Evolutionary conservation across 35 echinoderm and acorn worm genomes (phyloP).

Genomic region (Apostichopus japonicus): DNA sequence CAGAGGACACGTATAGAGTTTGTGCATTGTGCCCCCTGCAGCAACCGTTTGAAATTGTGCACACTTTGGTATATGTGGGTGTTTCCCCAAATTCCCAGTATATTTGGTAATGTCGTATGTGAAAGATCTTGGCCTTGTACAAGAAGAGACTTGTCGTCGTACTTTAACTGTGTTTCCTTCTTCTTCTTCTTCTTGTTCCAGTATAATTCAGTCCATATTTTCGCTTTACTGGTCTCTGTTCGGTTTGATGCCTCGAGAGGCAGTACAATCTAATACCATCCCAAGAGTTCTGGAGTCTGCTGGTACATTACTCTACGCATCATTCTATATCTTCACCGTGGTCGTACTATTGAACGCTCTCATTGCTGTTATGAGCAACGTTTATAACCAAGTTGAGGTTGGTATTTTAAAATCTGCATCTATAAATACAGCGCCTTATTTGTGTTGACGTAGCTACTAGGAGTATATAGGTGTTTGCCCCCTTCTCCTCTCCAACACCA

Average conservation of each 20-base stretch:
- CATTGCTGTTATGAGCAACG: conserved; percentile 86
- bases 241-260: conserved; percentile 58
- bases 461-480: neutral
- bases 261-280: conserved; percentile 51
- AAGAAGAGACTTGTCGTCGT: too few relatives aligned
- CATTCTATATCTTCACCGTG: conserved; percentile 69
- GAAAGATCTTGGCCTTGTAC: too few relatives aligned
- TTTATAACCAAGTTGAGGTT: conserved; percentile 78
- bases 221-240: conserved; percentile 82
- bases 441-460: too few relatives aligned
- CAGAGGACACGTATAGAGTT: too few relatives aligned
- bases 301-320: conserved; percentile 63
- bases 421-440: too few relatives aligned
- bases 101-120: too few relatives aligned
- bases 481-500: neutral
- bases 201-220: conserved; percentile 40
- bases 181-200: neutral
- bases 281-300: conserved; percentile 53
- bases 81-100: too few relatives aligned
- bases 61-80: too few relatives aligned
- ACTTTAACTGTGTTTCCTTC: too few relatives aligned
- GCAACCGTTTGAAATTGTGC: too few relatives aligned
- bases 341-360: conserved; percentile 81
- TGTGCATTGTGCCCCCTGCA: too few relatives aligned
- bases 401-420: neutral